phyloP scores from a whole-genome alignment of 2,797 vertebrate genomes.

The Lepidocolaptes lacrymiger region DNA sequence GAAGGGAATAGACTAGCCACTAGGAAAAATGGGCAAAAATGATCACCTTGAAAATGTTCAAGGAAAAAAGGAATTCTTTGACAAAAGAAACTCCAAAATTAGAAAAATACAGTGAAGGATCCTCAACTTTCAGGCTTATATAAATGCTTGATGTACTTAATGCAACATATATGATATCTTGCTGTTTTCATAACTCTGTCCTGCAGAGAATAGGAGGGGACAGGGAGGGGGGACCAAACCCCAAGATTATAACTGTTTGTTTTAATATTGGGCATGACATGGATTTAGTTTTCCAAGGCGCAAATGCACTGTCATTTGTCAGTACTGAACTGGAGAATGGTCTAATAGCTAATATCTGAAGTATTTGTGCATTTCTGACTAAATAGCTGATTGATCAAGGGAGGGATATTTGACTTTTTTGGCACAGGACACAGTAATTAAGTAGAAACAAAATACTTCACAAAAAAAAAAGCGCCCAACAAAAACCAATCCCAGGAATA shows the following conservation, averaged over 20 bases:
- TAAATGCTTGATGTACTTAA: not conserved
- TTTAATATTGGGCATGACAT: not conserved
- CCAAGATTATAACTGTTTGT: not conserved
- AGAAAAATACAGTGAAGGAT: not conserved
- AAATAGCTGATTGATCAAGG: slow-evolving; percentile 41
- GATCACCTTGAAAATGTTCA: not conserved
- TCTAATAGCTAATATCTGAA: not conserved
- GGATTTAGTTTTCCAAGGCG: not conserved
- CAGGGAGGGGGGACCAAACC: not conserved
- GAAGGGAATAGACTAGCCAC: not conserved
- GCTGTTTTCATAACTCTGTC: slow-evolving; percentile 7
- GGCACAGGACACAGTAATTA: slow-evolving; percentile 34
- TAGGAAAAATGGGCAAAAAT: not conserved
- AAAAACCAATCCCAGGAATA: slow-evolving; percentile 1
- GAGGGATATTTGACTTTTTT: slow-evolving; percentile 37
- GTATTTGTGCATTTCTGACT: not conserved
- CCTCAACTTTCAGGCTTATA: not conserved
- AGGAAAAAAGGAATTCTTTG: not conserved
- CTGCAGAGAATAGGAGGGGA: not conserved
- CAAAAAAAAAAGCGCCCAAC: not conserved
- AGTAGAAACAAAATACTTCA: slow-evolving; percentile 30
- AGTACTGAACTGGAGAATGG: not conserved
- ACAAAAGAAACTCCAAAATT: not conserved
- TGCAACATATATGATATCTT: not conserved
- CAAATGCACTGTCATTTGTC: not conserved